A percentile compares a stretch with the other conserved stretches of the same genome.
Conservation (phyloP, 2,888 invertebrate species). For the Yponomeuta plumbellus region DNA sequence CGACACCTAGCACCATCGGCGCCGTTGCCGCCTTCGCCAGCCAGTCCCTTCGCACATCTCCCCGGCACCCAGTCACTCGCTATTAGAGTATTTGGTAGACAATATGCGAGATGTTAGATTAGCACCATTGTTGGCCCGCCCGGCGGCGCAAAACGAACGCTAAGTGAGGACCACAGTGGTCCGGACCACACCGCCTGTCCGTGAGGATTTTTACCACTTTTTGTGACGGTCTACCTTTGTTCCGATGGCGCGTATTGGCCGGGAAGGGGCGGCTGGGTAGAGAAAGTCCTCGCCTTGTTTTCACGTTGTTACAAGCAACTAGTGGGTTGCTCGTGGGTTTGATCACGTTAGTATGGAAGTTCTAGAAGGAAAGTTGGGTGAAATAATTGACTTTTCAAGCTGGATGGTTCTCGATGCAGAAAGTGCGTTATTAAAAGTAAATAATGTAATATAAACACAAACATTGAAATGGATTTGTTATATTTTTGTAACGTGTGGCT, state of each 20-base stretch:
- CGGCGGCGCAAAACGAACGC: slow-evolving; percentile 21
- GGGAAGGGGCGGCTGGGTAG: neutral
- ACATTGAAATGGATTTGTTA: too few relatives aligned
- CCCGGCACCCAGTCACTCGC: slow-evolving; percentile 19
- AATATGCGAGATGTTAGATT: slow-evolving; percentile 60
- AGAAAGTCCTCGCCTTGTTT: neutral
- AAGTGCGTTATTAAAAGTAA: too few relatives aligned
- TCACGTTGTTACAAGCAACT: too few relatives aligned
- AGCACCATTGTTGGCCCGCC: slow-evolving; percentile 47
- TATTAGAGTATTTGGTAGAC: slow-evolving; percentile 60
- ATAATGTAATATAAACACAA: too few relatives aligned
- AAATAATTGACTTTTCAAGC: too few relatives aligned
- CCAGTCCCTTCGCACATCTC: neutral
- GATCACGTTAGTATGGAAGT: too few relatives aligned
- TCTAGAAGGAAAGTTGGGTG: too few relatives aligned
- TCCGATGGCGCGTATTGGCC: neutral
- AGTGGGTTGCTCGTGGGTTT: too few relatives aligned
- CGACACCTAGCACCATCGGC: too few relatives aligned
- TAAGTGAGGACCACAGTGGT: slow-evolving; percentile 16
- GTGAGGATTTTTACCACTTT: slow-evolving; percentile 4
- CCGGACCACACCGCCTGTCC: slow-evolving; percentile 24
- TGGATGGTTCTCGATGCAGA: too few relatives aligned
- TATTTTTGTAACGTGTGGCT: too few relatives aligned
- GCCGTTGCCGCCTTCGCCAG: too few relatives aligned
- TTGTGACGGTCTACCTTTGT: slow-evolving; percentile 1